Conservation (phyloP, 2,797 vertebrate species). For the Psittacula echo region DNA sequence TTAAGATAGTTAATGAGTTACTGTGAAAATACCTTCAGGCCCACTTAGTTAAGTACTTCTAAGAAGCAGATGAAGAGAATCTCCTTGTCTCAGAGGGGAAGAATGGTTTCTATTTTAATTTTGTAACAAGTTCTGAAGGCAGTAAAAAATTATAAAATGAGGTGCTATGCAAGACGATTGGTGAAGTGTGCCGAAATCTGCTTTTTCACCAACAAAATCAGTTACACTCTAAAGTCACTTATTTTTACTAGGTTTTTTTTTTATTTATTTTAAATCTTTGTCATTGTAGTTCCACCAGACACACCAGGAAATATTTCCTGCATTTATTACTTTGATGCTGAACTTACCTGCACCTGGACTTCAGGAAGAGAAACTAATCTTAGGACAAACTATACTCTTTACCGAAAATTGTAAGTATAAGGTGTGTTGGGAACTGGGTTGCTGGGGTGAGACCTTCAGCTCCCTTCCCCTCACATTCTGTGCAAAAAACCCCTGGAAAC, state of each 20-base stretch:
- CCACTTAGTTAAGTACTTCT: not conserved
- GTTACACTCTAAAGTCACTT: not conserved
- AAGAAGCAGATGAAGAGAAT: not conserved
- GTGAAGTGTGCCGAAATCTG: not conserved
- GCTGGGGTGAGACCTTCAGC: not conserved
- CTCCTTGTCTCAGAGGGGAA: not conserved
- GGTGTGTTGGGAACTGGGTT: not conserved
- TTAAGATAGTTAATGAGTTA: not conserved
- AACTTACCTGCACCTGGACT: conserved; percentile 46
- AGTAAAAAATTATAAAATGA: not conserved
- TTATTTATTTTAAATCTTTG: not conserved
- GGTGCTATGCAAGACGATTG: not conserved
- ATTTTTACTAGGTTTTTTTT: not conserved
- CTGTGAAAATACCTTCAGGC: not conserved
- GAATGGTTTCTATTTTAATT: not conserved
- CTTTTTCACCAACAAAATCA: not conserved
- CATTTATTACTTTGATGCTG: not conserved
- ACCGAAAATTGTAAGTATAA: conserved; percentile 28
- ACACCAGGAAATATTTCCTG: conserved; percentile 76
- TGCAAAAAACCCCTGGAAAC: not conserved
- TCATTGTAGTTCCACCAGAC: conserved; percentile 68
- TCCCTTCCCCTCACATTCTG: not conserved
- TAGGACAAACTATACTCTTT: not conserved
- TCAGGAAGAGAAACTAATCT: conserved; percentile 50
- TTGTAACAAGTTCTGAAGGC: not conserved